Conservation (phyloP, 2,888 invertebrate genomes). For the Eupithecia dodoneata region DNA sequence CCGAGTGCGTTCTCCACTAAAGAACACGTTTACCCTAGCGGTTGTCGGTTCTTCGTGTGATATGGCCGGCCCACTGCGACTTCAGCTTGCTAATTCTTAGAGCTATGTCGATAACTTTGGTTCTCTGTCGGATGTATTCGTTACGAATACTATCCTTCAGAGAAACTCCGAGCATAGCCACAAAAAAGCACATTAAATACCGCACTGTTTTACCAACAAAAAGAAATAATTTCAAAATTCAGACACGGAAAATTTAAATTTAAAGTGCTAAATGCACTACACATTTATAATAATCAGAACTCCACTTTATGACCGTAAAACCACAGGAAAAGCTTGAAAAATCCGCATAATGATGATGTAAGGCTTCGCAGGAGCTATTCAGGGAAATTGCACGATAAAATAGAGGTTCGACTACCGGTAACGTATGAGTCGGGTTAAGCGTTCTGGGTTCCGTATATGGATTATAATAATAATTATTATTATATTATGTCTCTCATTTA, state of each 20-base stretch:
- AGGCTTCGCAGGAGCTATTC: not conserved
- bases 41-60: too few species aligned
- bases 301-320: not conserved
- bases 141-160: too few species aligned
- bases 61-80: too few species aligned
- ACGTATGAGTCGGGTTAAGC: not conserved
- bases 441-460: not conserved
- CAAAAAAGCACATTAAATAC: too few species aligned
- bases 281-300: not conserved
- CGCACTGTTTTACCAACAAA: not conserved
- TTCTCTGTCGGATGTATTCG: too few species aligned
- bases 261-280: not conserved
- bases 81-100: too few species aligned
- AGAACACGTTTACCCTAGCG: too few species aligned
- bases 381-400: slow-evolving; percentile 3
- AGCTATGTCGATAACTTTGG: too few species aligned
- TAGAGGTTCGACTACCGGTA: slow-evolving; percentile 1
- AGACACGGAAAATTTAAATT: not conserved
- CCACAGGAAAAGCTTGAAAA: not conserved
- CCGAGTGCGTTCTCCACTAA: too few species aligned
- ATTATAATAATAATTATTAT: not conserved
- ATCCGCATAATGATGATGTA: slow-evolving; percentile 4
- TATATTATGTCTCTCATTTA: too few species aligned
- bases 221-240: not conserved
- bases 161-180: too few species aligned